Percentiles rank a stretch among this genome's conserved stretches.
phyloP scores from a whole-genome alignment of 2,797 vertebrate genomes.

The Naso thynnoides region DNA sequence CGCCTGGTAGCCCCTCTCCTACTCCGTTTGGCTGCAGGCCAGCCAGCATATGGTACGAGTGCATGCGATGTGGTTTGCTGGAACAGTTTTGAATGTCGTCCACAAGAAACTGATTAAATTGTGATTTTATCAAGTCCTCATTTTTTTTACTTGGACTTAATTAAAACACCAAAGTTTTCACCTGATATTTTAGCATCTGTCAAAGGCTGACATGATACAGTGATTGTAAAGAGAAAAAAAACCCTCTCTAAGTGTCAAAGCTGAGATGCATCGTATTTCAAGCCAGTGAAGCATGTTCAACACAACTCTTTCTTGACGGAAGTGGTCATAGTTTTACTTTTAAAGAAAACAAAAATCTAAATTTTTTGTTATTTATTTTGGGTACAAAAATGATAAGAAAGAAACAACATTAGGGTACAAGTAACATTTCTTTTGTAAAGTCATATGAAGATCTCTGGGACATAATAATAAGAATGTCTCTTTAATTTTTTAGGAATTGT shows the following conservation, averaged over 20 bases:
- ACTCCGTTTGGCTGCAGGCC: conserved; percentile 68
- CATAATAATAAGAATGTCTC: background rate
- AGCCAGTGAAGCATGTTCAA: conserved; percentile 15
- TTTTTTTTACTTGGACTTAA: conserved; percentile 33
- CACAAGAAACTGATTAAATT: conserved; percentile 67
- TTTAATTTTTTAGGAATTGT: background rate
- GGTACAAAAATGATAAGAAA: no score
- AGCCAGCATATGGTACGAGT: conserved; percentile 60
- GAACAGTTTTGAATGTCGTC: conserved; percentile 57
- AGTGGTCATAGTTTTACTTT: no score
- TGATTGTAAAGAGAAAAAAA: conserved; percentile 10
- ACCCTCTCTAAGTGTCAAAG: no score
- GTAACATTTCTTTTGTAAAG: background rate
- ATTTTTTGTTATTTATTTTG: no score
- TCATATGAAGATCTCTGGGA: background rate
- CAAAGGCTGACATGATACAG: conserved; percentile 7
- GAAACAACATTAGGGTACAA: background rate
- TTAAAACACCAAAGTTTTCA: conserved; percentile 40
- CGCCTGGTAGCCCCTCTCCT: conserved; percentile 48
- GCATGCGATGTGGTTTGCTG: conserved; percentile 48
- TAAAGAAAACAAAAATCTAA: no score
- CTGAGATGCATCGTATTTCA: conserved; percentile 24
- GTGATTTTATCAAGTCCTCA: conserved; percentile 60
- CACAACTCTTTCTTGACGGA: background rate
- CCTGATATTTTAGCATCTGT: conserved; percentile 55